Conservation (phyloP, 1,140 invertebrate species). For the Drosophila sechellia region DNA sequence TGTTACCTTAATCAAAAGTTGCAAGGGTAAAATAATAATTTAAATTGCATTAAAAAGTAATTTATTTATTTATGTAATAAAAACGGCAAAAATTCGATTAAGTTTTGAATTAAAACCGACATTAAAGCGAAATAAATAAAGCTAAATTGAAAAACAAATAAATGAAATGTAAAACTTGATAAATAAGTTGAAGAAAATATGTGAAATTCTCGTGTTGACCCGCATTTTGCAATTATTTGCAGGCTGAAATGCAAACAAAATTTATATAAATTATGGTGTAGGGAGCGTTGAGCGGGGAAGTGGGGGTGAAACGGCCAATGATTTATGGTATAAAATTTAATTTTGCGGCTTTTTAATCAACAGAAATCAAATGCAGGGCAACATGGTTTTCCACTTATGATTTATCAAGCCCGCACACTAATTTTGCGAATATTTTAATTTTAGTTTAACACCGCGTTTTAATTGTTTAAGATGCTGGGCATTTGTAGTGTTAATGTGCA, state of each 20-base stretch:
- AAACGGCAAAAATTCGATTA: too few relatives aligned
- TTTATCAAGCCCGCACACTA: constrained; percentile 39
- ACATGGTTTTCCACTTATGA: constrained; percentile 41
- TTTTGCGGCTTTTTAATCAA: constrained; percentile 63
- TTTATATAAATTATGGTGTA: constrained; percentile 41
- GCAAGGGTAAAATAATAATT: not conserved
- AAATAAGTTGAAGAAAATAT: constrained; percentile 13
- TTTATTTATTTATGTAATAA: too few relatives aligned
- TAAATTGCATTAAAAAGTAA: not conserved
- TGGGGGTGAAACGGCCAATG: constrained; percentile 4
- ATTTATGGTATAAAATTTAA: constrained; percentile 49
- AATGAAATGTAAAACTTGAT: constrained; percentile 7
- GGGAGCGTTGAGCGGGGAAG: not conserved
- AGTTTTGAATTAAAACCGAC: not conserved
- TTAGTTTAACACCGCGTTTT: not conserved
- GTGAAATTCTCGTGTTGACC: constrained; percentile 5
- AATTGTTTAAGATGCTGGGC: too few relatives aligned
- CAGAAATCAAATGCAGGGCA: constrained; percentile 49
- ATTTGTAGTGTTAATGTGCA: too few relatives aligned
- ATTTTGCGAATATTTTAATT: not conserved
- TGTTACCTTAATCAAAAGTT: not conserved
- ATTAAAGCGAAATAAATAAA: not conserved
- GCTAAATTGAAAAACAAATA: not conserved
- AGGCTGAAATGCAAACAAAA: constrained; percentile 39
- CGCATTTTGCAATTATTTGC: constrained; percentile 42